Conservation (phyloP, 2,888 invertebrate species). For the Mesorhabditis spiculigera region DNA sequence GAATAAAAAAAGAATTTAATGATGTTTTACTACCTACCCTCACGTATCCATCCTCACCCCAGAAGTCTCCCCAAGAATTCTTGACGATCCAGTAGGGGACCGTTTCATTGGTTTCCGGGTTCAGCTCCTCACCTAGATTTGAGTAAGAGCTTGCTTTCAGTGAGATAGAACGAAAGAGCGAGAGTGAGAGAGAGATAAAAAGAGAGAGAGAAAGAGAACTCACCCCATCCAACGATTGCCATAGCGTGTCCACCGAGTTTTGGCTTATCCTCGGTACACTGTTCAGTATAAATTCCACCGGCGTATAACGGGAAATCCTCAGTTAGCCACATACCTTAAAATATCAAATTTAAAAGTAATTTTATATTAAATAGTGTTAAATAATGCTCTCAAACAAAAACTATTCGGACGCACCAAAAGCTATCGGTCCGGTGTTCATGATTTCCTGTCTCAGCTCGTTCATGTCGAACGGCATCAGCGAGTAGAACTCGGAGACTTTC, state of each 20-base stretch:
- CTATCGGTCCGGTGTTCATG: not conserved
- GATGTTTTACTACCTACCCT: not conserved
- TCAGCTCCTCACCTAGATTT: not conserved
- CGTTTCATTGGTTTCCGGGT: conserved; percentile 2
- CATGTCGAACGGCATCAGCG: conserved; percentile 4
- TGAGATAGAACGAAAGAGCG: too few species aligned
- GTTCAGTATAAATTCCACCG: not conserved
- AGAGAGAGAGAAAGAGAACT: too few species aligned
- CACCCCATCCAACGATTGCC: not conserved
- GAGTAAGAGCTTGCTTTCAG: too few species aligned
- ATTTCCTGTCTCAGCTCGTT: not conserved
- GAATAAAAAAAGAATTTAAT: not conserved
- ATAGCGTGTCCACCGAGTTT: conserved; percentile 3
- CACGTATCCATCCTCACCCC: not conserved
- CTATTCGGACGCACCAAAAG: not conserved
- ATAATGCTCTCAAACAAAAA: not conserved
- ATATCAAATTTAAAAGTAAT: too few species aligned
- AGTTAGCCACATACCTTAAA: not conserved
- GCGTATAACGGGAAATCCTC: not conserved
- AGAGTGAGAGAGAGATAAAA: too few species aligned
- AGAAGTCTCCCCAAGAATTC: not conserved
- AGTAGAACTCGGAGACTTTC: not conserved
- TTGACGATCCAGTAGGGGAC: conserved; percentile 1
- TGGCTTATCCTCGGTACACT: not conserved
- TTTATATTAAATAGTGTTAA: too few species aligned